Conservation (phyloP, 2,113 vertebrate species). For the Pterocles burchelli region DNA sequence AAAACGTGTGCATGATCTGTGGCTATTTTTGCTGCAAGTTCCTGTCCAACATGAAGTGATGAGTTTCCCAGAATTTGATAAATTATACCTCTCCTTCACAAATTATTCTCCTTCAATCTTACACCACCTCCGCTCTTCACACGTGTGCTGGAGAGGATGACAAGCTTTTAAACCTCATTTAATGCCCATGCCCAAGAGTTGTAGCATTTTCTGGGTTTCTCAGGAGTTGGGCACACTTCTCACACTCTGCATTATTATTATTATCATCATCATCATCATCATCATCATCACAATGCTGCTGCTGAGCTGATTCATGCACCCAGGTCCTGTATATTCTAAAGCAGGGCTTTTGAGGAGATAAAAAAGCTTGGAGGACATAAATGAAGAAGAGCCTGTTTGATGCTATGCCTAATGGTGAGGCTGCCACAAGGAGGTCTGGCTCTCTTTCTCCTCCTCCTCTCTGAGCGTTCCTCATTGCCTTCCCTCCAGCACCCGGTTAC, state of each 20-base stretch:
- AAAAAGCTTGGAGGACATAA: not conserved
- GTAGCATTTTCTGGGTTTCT: not conserved
- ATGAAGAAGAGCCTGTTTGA: not conserved
- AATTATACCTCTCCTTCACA: not conserved
- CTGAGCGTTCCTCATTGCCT: not conserved
- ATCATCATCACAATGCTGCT: not conserved
- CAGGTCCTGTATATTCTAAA: not conserved
- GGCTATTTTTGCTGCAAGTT: not conserved
- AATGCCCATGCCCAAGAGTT: not conserved
- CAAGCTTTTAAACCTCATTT: not conserved
- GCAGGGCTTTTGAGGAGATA: not conserved
- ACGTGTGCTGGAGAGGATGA: not conserved
- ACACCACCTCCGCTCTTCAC: not conserved
- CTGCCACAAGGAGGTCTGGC: rapidly evolving
- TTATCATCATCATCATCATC: not conserved
- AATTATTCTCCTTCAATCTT: not conserved
- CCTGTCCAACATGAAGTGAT: not conserved
- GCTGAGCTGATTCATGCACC: not conserved
- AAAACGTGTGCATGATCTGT: not conserved
- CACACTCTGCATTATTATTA: rapidly evolving
- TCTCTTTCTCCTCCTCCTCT: not conserved
- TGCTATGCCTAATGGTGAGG: not conserved
- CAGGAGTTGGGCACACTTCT: not conserved
- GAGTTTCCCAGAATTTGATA: not conserved
- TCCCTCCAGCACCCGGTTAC: not conserved